These are phyloP conservation scores for Contarinia nasturtii DNA, from an alignment of 1,140 invertebrate genomes.

Conservation along the genomic window DNA sequence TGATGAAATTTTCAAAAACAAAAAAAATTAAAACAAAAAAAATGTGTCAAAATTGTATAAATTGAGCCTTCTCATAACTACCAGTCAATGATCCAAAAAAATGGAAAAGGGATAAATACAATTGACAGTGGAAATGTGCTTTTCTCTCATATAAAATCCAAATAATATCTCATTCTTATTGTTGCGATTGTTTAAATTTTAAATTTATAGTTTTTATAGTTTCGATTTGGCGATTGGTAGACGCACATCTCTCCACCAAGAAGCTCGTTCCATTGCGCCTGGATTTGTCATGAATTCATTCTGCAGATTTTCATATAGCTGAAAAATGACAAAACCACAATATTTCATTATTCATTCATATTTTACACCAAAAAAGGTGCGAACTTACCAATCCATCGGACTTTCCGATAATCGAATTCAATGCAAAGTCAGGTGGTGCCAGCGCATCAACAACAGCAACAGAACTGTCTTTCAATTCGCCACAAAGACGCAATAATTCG, in stretches of 20 bases:
- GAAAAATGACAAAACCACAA: slow-evolving; percentile 11
- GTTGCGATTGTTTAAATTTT: too few species aligned
- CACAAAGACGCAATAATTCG: slow-evolving; percentile 47
- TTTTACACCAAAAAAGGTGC: slow-evolving; percentile 13
- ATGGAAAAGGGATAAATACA: too few species aligned
- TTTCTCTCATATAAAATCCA: too few species aligned
- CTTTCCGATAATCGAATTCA: slow-evolving; percentile 69
- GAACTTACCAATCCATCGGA: slow-evolving; percentile 54
- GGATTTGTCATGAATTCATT: slow-evolving; percentile 47
- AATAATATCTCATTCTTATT: too few species aligned
- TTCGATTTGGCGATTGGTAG: not conserved
- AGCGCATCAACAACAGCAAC: slow-evolving; percentile 66
- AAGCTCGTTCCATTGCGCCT: slow-evolving; percentile 47
- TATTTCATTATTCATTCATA: not conserved
- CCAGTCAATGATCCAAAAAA: too few species aligned
- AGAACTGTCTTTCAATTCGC: slow-evolving; percentile 49
- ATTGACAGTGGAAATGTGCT: too few species aligned
- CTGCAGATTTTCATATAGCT: slow-evolving; percentile 72
- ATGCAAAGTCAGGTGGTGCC: slow-evolving; percentile 69
- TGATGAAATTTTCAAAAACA: too few species aligned
- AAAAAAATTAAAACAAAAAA: too few species aligned
- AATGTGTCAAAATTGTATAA: too few species aligned
- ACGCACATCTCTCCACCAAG: slow-evolving; percentile 61
- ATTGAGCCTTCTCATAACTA: too few species aligned
- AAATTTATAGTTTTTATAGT: not conserved